phyloP scores from a whole-genome alignment of 2,113 vertebrate species.

The Alces alces region DNA sequence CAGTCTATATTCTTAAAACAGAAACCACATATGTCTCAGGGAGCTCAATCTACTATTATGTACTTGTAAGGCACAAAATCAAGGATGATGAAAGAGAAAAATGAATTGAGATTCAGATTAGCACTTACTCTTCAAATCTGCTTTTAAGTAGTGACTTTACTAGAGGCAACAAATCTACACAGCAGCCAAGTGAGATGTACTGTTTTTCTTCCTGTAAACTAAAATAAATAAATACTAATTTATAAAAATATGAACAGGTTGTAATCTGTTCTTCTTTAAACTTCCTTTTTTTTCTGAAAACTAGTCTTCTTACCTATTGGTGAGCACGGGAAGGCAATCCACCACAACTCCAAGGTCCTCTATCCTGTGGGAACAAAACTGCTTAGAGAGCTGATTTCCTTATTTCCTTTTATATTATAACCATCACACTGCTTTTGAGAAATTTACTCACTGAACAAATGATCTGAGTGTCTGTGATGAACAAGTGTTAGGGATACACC shows the following conservation, averaged over 20 bases:
- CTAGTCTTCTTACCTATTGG: constrained; percentile 86
- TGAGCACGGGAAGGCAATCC: constrained; percentile 93
- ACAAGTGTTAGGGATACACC: background rate
- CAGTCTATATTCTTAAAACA: constrained; percentile 23
- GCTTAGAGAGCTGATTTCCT: background rate
- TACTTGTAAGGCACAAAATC: constrained; percentile 17
- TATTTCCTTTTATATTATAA: background rate
- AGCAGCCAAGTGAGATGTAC: background rate
- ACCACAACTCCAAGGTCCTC: constrained; percentile 92
- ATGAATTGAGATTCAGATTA: background rate
- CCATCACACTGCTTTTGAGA: background rate
- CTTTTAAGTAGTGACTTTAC: background rate
- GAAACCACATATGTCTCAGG: background rate
- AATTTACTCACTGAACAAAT: constrained; percentile 4
- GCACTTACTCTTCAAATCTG: constrained; percentile 92
- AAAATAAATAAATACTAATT: constrained; percentile 68
- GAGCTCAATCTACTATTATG: background rate
- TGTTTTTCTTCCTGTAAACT: constrained; percentile 81
- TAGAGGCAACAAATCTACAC: background rate
- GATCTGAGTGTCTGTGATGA: background rate
- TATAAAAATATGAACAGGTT: constrained; percentile 40
- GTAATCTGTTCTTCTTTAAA: background rate
- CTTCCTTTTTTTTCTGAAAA: constrained; percentile 26
- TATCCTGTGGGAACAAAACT: constrained; percentile 81
- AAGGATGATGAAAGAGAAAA: constrained; percentile 23